A percentile compares a stretch with the other conserved stretches of the same genome.
Evolutionary conservation across 37 sponge, comb jelly and placozoan species (phyloP).

Genomic region (Eunapius fragilis): DNA sequence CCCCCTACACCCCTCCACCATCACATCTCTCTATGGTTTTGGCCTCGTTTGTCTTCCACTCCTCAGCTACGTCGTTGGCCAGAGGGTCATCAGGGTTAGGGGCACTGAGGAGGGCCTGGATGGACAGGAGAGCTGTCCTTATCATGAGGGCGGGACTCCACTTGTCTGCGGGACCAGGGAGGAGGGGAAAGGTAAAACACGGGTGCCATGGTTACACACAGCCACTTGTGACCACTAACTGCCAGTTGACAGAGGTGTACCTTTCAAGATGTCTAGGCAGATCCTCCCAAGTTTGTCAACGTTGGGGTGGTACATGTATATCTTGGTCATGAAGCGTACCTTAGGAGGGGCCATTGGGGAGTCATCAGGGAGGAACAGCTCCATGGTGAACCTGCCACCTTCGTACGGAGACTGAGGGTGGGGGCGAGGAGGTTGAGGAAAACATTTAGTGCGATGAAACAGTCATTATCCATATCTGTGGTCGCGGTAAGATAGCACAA

Average conservation of each 20-base stretch:
- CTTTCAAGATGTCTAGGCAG: conserved; percentile 96
- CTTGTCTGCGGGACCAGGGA: conserved; percentile 70
- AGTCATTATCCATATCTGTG: too few species aligned
- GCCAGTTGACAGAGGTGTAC: conserved; percentile 45
- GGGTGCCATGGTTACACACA: background rate
- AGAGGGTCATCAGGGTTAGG: conserved; percentile 99
- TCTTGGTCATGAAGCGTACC: conserved; percentile 96
- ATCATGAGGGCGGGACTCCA: conserved; percentile 99
- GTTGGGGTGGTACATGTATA: conserved; percentile 99
- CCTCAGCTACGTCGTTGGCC: conserved; percentile 97
- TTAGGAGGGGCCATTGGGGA: conserved; percentile 99
- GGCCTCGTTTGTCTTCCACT: conserved; percentile 91
- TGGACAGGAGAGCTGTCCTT: conserved; percentile 92
- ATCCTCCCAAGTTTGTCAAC: conserved; percentile 98
- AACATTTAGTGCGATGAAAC: too few species aligned
- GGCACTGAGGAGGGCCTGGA: conserved; percentile 94
- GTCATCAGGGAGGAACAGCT: conserved; percentile 96
- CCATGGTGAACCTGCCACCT: conserved; percentile 86
- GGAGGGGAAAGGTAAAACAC: background rate
- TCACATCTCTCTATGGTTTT: conserved; percentile 90
- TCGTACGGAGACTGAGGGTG: conserved; percentile 86
- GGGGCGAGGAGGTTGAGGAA: too few species aligned
- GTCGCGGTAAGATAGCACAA: too few species aligned
- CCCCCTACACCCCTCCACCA: too few species aligned
- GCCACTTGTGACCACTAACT: too few species aligned